These are phyloP conservation scores for Caligus rogercresseyi DNA, from an alignment of 1,140 invertebrate genomes.

Conservation along the genomic window DNA sequence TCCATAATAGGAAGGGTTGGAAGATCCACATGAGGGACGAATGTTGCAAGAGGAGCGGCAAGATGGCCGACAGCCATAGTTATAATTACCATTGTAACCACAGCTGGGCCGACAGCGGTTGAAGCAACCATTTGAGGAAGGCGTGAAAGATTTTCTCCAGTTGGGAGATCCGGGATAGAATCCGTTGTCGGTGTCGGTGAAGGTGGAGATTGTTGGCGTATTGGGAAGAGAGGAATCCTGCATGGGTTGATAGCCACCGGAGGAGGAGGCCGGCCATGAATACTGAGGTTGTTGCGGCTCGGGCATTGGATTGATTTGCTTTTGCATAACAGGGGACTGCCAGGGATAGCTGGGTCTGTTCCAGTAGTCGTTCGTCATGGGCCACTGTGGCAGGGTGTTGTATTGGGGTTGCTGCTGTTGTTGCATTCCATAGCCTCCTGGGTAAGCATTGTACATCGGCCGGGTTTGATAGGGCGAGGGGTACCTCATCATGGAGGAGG, in stretches of 20 bases:
- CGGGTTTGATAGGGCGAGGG: no score
- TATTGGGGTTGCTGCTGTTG: no score
- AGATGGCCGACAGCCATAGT: neutral
- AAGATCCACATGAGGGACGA: conserved; percentile 2
- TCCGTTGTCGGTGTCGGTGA: neutral
- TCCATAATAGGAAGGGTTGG: neutral
- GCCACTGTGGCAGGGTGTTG: no score
- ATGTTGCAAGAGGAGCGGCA: conserved; percentile 6
- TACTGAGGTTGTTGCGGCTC: neutral
- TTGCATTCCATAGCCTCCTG: no score
- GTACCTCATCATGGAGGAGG: no score
- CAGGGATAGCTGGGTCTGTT: no score
- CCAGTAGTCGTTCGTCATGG: no score
- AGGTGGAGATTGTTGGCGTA: neutral
- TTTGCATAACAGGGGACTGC: no score
- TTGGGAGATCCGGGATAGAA: neutral
- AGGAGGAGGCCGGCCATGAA: neutral
- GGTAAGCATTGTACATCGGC: no score
- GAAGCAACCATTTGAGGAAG: conserved; percentile 1
- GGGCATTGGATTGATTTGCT: no score
- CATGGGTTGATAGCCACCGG: neutral
- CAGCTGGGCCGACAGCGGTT: conserved; percentile 9
- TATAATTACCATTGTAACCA: neutral
- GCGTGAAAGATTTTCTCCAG: conserved; percentile 4
- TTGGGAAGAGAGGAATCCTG: neutral